phyloP scores from a whole-genome alignment of 2,888 invertebrate genomes.

The Limnephilus rhombicus region DNA sequence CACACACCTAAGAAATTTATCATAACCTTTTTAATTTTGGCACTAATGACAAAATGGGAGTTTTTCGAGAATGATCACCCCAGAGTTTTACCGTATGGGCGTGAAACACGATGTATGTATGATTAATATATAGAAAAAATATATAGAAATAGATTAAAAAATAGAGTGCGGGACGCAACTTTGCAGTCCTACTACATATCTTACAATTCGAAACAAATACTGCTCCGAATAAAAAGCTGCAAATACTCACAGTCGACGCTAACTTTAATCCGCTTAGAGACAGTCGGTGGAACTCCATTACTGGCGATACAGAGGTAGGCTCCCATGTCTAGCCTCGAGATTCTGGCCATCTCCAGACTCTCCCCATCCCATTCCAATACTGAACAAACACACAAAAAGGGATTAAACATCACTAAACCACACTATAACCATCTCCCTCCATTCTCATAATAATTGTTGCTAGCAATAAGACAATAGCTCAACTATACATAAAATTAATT shows the following conservation, averaged over 20 bases:
- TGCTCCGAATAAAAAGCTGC: neutral
- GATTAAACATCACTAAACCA: neutral
- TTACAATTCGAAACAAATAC: slow-evolving; percentile 17
- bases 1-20: too few species aligned
- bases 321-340: slow-evolving; percentile 94
- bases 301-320: slow-evolving; percentile 94
- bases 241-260: slow-evolving; percentile 94
- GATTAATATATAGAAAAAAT: neutral
- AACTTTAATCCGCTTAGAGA: slow-evolving; percentile 94
- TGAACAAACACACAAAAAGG: slow-evolving; percentile 69
- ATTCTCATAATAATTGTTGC: neutral
- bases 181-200: neutral
- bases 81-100: too few species aligned
- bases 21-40: too few species aligned
- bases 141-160: neutral
- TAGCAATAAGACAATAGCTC: too few species aligned
- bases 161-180: neutral
- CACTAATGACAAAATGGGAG: too few species aligned
- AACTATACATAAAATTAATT: too few species aligned
- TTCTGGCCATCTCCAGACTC: slow-evolving; percentile 88
- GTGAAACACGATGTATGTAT: too few species aligned
- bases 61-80: too few species aligned
- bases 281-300: slow-evolving; percentile 93
- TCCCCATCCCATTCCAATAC: slow-evolving; percentile 92
- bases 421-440: neutral